Evolutionary conservation across 2,888 invertebrate species (phyloP), one percentile per base, ranked within the genome.

Genomic region (Polydrusus pterygomalis): DNA sequence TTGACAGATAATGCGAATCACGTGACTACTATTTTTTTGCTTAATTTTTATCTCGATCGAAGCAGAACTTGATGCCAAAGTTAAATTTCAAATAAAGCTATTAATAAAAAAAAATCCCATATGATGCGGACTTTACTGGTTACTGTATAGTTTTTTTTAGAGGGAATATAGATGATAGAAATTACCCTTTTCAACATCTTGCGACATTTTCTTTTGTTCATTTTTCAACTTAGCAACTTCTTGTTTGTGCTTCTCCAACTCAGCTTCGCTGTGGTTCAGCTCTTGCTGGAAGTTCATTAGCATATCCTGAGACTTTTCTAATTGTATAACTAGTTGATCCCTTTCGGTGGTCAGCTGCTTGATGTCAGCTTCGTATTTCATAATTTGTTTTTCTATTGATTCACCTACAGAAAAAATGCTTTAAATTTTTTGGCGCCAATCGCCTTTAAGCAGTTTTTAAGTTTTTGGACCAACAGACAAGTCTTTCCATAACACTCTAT

Each of bases 281-380:
- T 97, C 96, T 85, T 96, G 94, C 86, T 96, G 97, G 94, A 97
- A 96, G 87, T 96, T 96, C 87, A 96, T 94, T 74, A 97, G 89
- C 92, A 97, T 96, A 82, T 96, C 96, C 86, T 97, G 97, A 51
- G 96, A 96, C 88, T 97, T 97, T 87, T 97, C 96, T 85, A 97
- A 87, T 86, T 97, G 97, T 79, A 94, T 92, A 0, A 96, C 96
- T 78, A 97, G 87, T 87, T 97, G 96, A 86, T 97, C 96, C 63
- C 95, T 87, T 86, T 97, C 97, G 79, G 94, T 92, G 17, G 95
- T 94, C 82, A 97, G 87, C 86, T 96, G 96, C 83, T 96, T 96
- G 71, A 95, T 92, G 79, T 97, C 96, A 0, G 92, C 92, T 86
- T 97, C 96, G 81, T 96, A 89, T 87, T 96, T 96, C 67, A 93